Evolutionary conservation across 2,113 vertebrate genomes (phyloP).

Genomic region (Isichthys henryi): DNA sequence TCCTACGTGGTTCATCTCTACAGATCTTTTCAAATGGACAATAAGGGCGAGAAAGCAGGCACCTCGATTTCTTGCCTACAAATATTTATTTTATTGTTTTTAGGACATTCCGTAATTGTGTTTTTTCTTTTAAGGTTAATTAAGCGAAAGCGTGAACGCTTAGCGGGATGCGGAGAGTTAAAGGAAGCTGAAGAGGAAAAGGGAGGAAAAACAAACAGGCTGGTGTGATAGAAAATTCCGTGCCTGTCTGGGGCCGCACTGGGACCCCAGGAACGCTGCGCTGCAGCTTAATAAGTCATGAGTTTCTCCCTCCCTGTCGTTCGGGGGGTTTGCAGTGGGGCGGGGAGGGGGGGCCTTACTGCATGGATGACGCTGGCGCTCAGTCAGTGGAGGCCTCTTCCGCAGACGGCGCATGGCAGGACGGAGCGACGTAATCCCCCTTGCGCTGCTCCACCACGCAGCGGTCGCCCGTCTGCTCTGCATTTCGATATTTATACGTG

Average conservation of each 20-base stretch:
- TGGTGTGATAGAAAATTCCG: constrained; percentile 36
- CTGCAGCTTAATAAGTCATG: constrained; percentile 46
- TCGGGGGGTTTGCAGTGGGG: constrained; percentile 34
- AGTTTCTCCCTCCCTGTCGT: constrained; percentile 32
- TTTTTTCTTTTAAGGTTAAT: not conserved
- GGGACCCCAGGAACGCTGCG: constrained; percentile 31
- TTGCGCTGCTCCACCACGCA: not conserved
- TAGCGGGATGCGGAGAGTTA: not conserved
- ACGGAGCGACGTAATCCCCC: constrained; percentile 19
- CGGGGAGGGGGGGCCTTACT: constrained; percentile 23
- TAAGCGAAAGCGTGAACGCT: not conserved
- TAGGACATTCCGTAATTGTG: not conserved
- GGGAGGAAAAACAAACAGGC: constrained; percentile 40
- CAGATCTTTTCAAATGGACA: not conserved
- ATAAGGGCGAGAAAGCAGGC: not conserved
- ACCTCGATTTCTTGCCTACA: not conserved
- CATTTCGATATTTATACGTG: constrained; percentile 26
- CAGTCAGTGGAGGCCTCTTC: constrained; percentile 30
- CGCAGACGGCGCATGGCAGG: constrained; percentile 41
- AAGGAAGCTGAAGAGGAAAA: constrained; percentile 27
- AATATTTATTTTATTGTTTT: not conserved
- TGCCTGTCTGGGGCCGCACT: constrained; percentile 35
- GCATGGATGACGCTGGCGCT: constrained; percentile 41
- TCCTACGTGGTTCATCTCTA: not conserved
- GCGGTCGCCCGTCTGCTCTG: not conserved